phyloP scores from a whole-genome alignment of 2,888 invertebrate species.

The Nephrocerus scutellatus region DNA sequence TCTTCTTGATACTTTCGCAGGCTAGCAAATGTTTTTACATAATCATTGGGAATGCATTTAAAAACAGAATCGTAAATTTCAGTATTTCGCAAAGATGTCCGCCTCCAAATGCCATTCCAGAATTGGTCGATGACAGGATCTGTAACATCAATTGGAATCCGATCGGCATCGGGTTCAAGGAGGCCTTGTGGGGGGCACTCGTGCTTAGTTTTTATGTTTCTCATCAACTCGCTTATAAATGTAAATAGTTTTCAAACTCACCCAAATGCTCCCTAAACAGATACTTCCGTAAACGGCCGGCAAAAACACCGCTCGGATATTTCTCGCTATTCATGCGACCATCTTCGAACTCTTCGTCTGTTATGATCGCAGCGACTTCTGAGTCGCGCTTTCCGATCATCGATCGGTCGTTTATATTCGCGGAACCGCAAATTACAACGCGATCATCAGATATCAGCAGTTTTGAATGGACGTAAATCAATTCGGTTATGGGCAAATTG shows the following conservation, averaged over 20 bases:
- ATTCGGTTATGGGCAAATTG: constrained; percentile 79
- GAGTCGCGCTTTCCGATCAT: constrained; percentile 91
- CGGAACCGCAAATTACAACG: constrained; percentile 89
- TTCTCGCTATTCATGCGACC: constrained; percentile 75
- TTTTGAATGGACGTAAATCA: constrained; percentile 97
- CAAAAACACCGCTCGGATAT: constrained; percentile 79
- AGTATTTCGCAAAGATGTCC: constrained; percentile 75
- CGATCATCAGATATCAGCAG: constrained; percentile 90
- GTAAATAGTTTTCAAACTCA: constrained; percentile 42
- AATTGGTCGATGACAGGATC: constrained; percentile 79
- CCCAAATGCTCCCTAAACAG: constrained; percentile 92
- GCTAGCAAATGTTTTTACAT: constrained; percentile 68
- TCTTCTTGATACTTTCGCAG: constrained; percentile 71
- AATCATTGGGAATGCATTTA: constrained; percentile 81
- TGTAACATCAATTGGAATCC: constrained; percentile 54
- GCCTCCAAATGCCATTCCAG: constrained; percentile 77
- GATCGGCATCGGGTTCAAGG: constrained; percentile 48
- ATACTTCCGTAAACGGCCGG: constrained; percentile 73
- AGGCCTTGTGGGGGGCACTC: constrained; percentile 37
- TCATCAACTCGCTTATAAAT: too few species aligned
- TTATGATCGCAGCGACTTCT: constrained; percentile 82
- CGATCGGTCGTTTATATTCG: constrained; percentile 96
- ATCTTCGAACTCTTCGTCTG: constrained; percentile 74
- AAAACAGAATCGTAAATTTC: constrained; percentile 89
- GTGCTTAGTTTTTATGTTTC: constrained; percentile 44